These are phyloP conservation scores for Ataeniobius toweri DNA, from an alignment of 2,797 vertebrate species.

Conservation along the genomic window DNA sequence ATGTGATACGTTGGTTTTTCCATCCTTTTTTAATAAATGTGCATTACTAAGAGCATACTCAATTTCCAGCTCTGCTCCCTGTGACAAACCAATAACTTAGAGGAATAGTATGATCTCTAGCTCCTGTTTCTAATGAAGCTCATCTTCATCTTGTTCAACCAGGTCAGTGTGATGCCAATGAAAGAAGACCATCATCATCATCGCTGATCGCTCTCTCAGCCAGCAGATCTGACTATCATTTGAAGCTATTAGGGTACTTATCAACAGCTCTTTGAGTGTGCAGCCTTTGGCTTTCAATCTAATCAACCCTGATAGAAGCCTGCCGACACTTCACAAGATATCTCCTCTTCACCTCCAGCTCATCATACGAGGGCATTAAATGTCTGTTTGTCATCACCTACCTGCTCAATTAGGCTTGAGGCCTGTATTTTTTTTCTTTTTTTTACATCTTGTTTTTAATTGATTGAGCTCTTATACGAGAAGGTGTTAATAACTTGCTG, in stretches of 20 bases:
- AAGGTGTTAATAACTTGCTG: slow-evolving; percentile 44
- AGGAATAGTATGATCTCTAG: slow-evolving; percentile 25
- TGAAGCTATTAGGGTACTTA: slow-evolving; percentile 69
- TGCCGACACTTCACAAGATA: slow-evolving; percentile 34
- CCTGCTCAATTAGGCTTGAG: slow-evolving; percentile 35
- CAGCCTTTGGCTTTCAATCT: slow-evolving; percentile 62
- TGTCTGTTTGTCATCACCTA: slow-evolving; percentile 54
- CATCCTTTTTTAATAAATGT: slow-evolving; percentile 59
- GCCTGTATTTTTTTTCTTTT: slow-evolving; percentile 29
- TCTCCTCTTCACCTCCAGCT: slow-evolving; percentile 52
- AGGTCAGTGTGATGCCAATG: slow-evolving; percentile 57
- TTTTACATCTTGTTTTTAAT: slow-evolving; percentile 41
- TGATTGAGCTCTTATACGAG: slow-evolving; percentile 46
- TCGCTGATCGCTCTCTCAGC: slow-evolving; percentile 61
- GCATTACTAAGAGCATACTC: slow-evolving; percentile 42
- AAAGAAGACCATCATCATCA: slow-evolving; percentile 60
- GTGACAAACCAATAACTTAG: slow-evolving; percentile 43
- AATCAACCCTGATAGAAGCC: slow-evolving; percentile 61
- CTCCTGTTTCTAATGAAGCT: slow-evolving; percentile 50
- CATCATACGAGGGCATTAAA: slow-evolving; percentile 41
- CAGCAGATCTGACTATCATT: slow-evolving; percentile 55
- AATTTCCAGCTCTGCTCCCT: slow-evolving; percentile 29
- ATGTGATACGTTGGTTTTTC: slow-evolving; percentile 28
- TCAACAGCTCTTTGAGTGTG: slow-evolving; percentile 71
- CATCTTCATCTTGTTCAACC: slow-evolving; percentile 17